These are phyloP conservation scores for Epinotia demarniana DNA, from an alignment of 2,888 invertebrate species.

Conservation along the genomic window DNA sequence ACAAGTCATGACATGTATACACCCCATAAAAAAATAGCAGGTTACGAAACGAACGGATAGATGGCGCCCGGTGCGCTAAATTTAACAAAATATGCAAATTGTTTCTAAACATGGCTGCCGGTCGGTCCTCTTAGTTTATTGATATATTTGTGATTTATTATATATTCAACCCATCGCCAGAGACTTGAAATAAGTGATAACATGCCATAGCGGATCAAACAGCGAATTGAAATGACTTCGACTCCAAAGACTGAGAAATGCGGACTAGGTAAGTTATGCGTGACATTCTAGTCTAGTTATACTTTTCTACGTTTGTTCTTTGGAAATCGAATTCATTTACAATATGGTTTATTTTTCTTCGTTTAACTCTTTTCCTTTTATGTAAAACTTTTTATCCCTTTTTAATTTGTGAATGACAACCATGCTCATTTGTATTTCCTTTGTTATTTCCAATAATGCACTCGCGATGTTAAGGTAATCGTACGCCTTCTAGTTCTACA, in stretches of 20 bases:
- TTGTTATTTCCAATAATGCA: conserved; percentile 17
- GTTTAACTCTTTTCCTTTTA: conserved; percentile 23
- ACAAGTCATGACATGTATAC: too few species aligned
- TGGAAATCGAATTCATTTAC: conserved; percentile 29
- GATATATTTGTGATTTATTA: conserved; percentile 68
- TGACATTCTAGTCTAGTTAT: conserved; percentile 54
- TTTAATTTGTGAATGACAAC: conserved; percentile 26
- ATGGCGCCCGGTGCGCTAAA: conserved; percentile 32
- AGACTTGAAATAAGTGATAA: conserved; percentile 62
- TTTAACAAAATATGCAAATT: conserved; percentile 51
- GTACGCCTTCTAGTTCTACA: background rate
- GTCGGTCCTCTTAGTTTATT: conserved; percentile 68
- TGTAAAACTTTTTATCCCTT: conserved; percentile 42
- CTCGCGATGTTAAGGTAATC: conserved; percentile 13
- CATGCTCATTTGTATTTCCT: conserved; percentile 10
- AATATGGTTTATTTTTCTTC: conserved; percentile 8
- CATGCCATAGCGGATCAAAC: conserved; percentile 71
- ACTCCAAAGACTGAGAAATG: conserved; percentile 82
- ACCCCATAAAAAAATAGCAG: background rate
- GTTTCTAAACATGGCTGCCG: conserved; percentile 82
- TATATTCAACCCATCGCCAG: conserved; percentile 53
- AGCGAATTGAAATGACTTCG: conserved; percentile 74
- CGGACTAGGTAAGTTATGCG: conserved; percentile 76
- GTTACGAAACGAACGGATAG: conserved; percentile 12
- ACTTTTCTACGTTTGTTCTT: conserved; percentile 47